A percentile compares a stretch with the other conserved stretches of the same genome.
Conservation (phyloP, 2,797 vertebrate genomes). For the Pseudopleuronectes americanus region DNA sequence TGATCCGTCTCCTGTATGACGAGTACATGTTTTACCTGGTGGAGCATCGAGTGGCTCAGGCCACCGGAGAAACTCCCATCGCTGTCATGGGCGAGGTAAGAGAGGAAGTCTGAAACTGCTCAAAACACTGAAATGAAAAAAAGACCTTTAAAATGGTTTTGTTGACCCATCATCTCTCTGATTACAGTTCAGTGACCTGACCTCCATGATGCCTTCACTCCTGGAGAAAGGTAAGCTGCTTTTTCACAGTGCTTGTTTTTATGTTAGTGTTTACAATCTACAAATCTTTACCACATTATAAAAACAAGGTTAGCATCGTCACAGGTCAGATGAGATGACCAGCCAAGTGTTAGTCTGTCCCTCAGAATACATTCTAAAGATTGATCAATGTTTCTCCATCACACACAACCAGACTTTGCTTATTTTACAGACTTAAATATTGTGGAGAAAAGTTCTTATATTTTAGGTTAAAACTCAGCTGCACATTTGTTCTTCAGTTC, state of each 20-base stretch:
- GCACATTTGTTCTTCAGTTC: not conserved
- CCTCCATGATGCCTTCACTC: constrained; percentile 90
- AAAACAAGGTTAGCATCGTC: too few species aligned
- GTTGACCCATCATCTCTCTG: constrained; percentile 1
- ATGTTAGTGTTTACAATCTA: not conserved
- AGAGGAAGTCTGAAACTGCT: not conserved
- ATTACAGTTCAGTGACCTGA: constrained; percentile 93
- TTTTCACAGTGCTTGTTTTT: not conserved
- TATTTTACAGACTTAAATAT: not conserved
- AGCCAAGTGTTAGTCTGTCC: too few species aligned
- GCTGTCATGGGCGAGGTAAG: constrained; percentile 99
- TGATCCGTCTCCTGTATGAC: constrained; percentile 96
- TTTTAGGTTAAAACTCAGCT: not conserved
- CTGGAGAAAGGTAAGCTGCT: constrained; percentile 90
- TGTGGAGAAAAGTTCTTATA: not conserved
- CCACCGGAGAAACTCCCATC: constrained; percentile 95
- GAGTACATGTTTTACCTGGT: constrained; percentile 99
- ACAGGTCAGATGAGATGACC: too few species aligned
- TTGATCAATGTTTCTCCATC: too few species aligned
- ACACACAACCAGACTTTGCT: too few species aligned
- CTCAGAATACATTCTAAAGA: too few species aligned
- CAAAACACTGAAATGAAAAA: not conserved
- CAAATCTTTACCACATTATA: too few species aligned
- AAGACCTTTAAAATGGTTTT: not conserved
- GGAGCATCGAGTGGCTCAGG: constrained; percentile 95